Percentiles rank a stretch among this genome's conserved stretches.
These are phyloP conservation scores for Neodiprion lecontei DNA, from an alignment of 1,140 invertebrate genomes.

Conservation along the genomic window DNA sequence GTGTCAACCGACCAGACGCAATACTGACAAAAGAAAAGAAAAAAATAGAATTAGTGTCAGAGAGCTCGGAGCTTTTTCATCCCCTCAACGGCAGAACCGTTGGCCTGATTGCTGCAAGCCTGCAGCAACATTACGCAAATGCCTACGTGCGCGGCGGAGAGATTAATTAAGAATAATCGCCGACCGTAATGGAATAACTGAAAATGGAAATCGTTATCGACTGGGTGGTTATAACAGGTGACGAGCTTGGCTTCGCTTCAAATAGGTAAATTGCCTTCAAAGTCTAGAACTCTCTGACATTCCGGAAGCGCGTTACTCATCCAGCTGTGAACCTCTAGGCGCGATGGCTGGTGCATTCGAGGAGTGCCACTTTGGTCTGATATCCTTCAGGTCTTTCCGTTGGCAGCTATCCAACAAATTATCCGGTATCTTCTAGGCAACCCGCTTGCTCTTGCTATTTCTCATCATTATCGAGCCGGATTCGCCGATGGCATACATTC, in stretches of 20 bases:
- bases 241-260: conserved; percentile 46
- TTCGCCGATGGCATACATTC: too few species aligned
- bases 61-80: too few species aligned
- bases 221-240: conserved; percentile 28
- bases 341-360: background rate
- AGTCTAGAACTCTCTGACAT: conserved; percentile 22
- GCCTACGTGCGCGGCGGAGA: conserved; percentile 11
- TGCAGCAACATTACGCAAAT: background rate
- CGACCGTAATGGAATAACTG: conserved; percentile 11
- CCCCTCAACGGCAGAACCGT: too few species aligned
- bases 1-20: too few species aligned
- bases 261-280: conserved; percentile 26
- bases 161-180: conserved; percentile 50
- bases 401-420: conserved; percentile 41
- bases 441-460: background rate
- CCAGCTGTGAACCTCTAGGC: background rate
- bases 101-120: too few species aligned
- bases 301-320: background rate
- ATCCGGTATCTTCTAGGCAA: conserved; percentile 30
- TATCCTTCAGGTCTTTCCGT: conserved; percentile 27
- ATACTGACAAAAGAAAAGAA: too few species aligned
- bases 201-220: conserved; percentile 39
- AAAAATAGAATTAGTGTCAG: too few species aligned
- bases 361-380: background rate
- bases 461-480: too few species aligned